phyloP scores from a whole-genome alignment of 2,888 invertebrate genomes.

The Sepioteuthis lessoniana region DNA sequence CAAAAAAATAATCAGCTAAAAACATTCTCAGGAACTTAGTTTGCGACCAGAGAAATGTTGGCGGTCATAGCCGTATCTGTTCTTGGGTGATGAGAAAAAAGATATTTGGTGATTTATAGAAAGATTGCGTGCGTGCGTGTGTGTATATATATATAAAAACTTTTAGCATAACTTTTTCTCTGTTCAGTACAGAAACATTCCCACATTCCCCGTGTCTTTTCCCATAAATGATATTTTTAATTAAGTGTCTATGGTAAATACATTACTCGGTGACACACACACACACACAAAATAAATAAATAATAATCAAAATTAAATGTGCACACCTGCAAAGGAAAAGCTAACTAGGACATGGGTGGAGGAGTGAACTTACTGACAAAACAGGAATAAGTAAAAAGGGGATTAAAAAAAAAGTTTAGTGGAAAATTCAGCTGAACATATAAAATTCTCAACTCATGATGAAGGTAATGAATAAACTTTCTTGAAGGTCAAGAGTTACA shows the following conservation, averaged over 20 bases:
- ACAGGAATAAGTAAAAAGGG: constrained; percentile 20
- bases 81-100: too few species aligned
- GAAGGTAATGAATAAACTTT: neutral
- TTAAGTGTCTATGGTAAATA: neutral
- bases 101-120: too few species aligned
- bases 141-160: neutral
- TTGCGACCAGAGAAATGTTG: too few species aligned
- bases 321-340: constrained; percentile 8
- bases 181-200: neutral
- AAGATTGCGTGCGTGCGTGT: too few species aligned
- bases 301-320: neutral
- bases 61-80: too few species aligned
- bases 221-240: neutral
- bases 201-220: neutral
- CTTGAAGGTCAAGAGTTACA: neutral
- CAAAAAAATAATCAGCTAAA: too few species aligned
- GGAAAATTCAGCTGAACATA: neutral
- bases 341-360: neutral
- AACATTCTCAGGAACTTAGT: too few species aligned
- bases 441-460: neutral
- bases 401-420: neutral
- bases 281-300: neutral
- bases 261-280: neutral
- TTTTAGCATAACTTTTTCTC: too few species aligned
- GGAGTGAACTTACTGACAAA: neutral